Conservation (phyloP, 1,140 invertebrate species). For the Schmidtea mediterranea region DNA sequence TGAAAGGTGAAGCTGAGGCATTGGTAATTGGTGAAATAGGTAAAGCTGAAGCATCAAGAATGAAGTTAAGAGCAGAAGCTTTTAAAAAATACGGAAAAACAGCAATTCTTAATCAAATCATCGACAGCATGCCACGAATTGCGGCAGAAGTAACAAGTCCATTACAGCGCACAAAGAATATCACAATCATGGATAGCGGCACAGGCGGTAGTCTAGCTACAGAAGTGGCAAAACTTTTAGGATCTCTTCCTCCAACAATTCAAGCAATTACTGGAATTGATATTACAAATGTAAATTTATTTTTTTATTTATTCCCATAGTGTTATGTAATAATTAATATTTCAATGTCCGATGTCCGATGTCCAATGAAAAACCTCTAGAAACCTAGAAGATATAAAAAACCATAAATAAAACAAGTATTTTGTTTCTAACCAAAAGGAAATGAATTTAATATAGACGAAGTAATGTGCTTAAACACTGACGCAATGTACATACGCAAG, state of each 20-base stretch:
- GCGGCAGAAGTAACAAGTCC: slow-evolving; percentile 6
- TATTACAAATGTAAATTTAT: background rate
- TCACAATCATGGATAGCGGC: slow-evolving; percentile 1
- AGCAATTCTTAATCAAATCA: slow-evolving; percentile 1
- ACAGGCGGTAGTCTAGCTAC: background rate
- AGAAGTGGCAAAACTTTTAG: slow-evolving; percentile 1
- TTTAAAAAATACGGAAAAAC: slow-evolving; percentile 7
- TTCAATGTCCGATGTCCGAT: too few species aligned
- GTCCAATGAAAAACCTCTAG: too few species aligned
- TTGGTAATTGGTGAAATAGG: slow-evolving; percentile 3
- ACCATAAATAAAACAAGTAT: too few species aligned
- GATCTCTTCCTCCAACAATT: slow-evolving; percentile 5
- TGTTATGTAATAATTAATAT: too few species aligned
- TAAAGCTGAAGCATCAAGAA: slow-evolving; percentile 2
- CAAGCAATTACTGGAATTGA: slow-evolving; percentile 6
- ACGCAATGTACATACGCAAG: too few species aligned
- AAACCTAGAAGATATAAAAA: too few species aligned
- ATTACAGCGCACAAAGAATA: slow-evolving; percentile 1
- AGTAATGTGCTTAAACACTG: too few species aligned
- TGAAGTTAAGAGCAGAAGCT: slow-evolving; percentile 6
- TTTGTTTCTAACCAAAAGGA: too few species aligned
- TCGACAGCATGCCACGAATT: slow-evolving; percentile 3
- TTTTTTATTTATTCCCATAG: too few species aligned
- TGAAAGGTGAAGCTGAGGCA: slow-evolving; percentile 4
- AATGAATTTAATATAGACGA: too few species aligned